These are phyloP conservation scores for Salmo trutta DNA, from an alignment of 2,797 vertebrate species.

Conservation along the genomic window DNA sequence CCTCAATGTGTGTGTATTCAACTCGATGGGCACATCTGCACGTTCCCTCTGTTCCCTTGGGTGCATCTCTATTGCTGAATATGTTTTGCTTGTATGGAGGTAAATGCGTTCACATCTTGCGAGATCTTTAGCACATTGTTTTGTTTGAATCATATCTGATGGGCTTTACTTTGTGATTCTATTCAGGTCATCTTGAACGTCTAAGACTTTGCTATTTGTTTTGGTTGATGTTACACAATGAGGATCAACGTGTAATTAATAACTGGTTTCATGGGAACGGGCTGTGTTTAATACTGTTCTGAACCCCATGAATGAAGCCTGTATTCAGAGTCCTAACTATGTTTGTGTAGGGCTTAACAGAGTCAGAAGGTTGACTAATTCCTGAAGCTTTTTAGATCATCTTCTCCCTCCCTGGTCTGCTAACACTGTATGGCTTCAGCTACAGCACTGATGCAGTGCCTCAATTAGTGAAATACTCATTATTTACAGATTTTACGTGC, in stretches of 20 bases:
- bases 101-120: background rate
- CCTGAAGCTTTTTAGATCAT: slow-evolving; percentile 45
- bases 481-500: background rate
- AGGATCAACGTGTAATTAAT: slow-evolving; percentile 47
- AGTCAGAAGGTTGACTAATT: slow-evolving; percentile 33
- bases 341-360: slow-evolving; percentile 59
- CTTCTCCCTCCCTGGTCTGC: background rate
- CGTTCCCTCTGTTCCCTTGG: background rate
- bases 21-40: background rate
- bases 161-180: slow-evolving; percentile 8
- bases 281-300: slow-evolving; percentile 39
- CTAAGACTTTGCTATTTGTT: slow-evolving; percentile 49
- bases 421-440: background rate
- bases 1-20: background rate
- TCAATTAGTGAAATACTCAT: background rate
- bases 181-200: slow-evolving; percentile 25
- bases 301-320: slow-evolving; percentile 48
- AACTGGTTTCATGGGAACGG: slow-evolving; percentile 63
- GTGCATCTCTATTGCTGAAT: background rate
- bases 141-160: slow-evolving; percentile 14
- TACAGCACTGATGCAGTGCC: background rate
- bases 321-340: slow-evolving; percentile 37
- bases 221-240: slow-evolving; percentile 26
- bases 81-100: background rate
- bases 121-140: too few species aligned